These are phyloP conservation scores for Spheniscus humboldti DNA, from an alignment of 2,797 vertebrate species.

Conservation along the genomic window DNA sequence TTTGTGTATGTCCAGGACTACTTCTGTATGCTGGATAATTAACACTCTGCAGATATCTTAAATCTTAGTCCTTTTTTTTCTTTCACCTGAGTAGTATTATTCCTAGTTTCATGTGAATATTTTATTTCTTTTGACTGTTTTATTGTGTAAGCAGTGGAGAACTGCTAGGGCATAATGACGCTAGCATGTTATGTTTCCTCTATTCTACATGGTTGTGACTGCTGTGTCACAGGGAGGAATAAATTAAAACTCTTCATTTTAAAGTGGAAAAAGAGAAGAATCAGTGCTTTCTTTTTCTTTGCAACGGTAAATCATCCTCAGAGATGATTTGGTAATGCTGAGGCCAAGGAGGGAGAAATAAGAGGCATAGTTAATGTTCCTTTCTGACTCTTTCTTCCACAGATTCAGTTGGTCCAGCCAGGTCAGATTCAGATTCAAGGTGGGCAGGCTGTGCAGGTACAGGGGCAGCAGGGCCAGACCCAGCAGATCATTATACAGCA, in stretches of 20 bases:
- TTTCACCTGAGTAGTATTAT: background rate
- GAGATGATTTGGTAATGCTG: constrained; percentile 10
- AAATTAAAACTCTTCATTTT: background rate
- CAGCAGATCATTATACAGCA: constrained; percentile 99
- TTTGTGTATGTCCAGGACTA: background rate
- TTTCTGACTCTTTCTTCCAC: constrained; percentile 61
- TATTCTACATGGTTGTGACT: background rate
- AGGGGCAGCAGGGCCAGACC: constrained; percentile 95
- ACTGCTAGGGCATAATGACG: background rate
- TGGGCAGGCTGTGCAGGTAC: constrained; percentile 94
- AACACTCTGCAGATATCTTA: background rate
- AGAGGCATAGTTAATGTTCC: constrained; percentile 28
- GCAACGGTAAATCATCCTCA: constrained; percentile 5
- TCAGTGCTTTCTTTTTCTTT: background rate
- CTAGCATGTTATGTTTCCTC: background rate
- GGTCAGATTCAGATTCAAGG: constrained; percentile 98
- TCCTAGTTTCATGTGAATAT: background rate
- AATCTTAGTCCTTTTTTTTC: background rate
- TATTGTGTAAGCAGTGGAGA: background rate
- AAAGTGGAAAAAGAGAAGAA: background rate
- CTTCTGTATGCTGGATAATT: background rate
- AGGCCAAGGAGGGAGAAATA: constrained; percentile 5
- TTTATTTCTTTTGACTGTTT: background rate
- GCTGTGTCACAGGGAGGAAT: background rate
- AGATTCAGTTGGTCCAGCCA: constrained; percentile 97